phyloP scores from a whole-genome alignment of 2,888 invertebrate species.

The Drosophila paramelanica region DNA sequence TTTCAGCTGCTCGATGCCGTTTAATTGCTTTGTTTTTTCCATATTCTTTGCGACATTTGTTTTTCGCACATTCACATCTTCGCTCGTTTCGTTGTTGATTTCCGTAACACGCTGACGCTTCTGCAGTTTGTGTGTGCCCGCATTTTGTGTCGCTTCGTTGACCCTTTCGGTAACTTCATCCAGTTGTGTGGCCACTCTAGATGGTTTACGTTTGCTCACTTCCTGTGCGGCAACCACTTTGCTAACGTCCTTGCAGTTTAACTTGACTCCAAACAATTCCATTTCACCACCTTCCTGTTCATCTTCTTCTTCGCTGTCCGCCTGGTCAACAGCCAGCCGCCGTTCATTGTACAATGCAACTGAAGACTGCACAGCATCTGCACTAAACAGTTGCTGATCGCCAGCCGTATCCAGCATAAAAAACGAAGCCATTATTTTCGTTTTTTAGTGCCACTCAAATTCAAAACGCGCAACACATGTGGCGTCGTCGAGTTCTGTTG shows the following conservation, averaged over 20 bases:
- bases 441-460: not conserved
- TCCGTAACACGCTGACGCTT: constrained; percentile 45
- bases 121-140: constrained; percentile 26
- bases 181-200: constrained; percentile 54
- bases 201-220: constrained; percentile 41
- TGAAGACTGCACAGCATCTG: constrained; percentile 6
- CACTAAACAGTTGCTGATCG: constrained; percentile 67
- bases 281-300: constrained; percentile 62
- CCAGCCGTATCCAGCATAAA: constrained; percentile 82
- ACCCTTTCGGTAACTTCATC: constrained; percentile 58
- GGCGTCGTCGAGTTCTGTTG: constrained; percentile 6
- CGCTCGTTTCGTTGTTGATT: constrained; percentile 40
- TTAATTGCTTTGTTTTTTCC: constrained; percentile 69
- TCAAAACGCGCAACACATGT: constrained; percentile 29
- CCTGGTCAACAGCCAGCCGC: constrained; percentile 12
- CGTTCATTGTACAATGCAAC: constrained; percentile 27
- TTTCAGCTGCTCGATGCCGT: constrained; percentile 87
- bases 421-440: constrained; percentile 71
- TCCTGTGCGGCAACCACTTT: constrained; percentile 65
- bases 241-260: constrained; percentile 47
- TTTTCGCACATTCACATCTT: constrained; percentile 28
- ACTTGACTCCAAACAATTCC: constrained; percentile 65
- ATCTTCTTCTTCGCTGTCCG: constrained; percentile 37
- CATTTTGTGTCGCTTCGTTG: constrained; percentile 62
- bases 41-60: constrained; percentile 68